Base-by-base conservation (phyloP, 2,888 invertebrate genomes). In the Drosophila nigricruria region DNA sequence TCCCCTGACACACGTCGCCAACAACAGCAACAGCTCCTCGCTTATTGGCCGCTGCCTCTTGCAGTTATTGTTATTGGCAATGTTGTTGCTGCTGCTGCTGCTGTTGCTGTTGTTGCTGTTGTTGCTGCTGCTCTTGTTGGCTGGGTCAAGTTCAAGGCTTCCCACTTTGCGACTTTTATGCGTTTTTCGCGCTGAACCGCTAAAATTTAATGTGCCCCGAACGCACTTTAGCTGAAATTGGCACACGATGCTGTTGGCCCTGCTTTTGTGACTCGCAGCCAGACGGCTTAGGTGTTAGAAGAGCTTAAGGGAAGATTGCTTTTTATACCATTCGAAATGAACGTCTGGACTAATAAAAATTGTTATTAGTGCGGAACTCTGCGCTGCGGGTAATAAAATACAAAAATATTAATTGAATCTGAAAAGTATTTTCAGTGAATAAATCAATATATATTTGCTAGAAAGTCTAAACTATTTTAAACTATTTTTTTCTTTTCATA, bases 91-190 rank as follows among this genome's bases (percentile, higher is more conserved):
- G n/a, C n/a, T n/a, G n/a, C n/a, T n/a, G n/a, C n/a, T n/a, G n/a
- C n/a, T n/a, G n/a, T n/a, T n/a, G n/a, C n/a, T n/a, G 70, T 30
- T 61, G 40, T 30, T 53, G 66, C 18, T 58, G 66, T 32, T 52
- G 59, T 32, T 47, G 68, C 49, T 53, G 73, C 61, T 59, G 81
- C 57, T 67, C 72, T 63, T 66, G 77, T 63, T 77, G 76, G 73
- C 74, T 77, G 80, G 86, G 86, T 86, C 86, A 86, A 86, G 86
- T 86, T 86, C 86, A 86, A 86, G 86, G 86, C 86, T 86, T 86
- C 84, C 75, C 87, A 81, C 78, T 88, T 83, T 73, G 74, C 73
- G 69, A 82, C 69, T 82, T 86, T 84, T 84, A 88, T 88, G 87
- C 78, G 84, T 85, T 86, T 69, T 70, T 63, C 67, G 71, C 77